phyloP scores from a whole-genome alignment of 2,888 invertebrate species.

The Drosophila barbarae region DNA sequence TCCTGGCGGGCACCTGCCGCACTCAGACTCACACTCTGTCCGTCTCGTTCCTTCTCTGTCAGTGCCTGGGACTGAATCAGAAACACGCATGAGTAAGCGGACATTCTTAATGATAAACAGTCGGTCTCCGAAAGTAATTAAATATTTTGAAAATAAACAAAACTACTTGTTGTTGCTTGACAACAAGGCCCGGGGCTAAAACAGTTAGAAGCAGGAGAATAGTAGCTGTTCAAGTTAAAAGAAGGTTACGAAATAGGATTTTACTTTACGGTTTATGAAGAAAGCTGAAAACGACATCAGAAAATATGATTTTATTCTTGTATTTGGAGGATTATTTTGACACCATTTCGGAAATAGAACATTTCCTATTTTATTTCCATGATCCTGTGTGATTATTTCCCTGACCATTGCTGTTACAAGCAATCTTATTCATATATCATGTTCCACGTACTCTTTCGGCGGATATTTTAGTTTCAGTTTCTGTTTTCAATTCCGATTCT shows the following conservation, averaged over 20 bases:
- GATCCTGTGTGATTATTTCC: not conserved
- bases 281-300: too few species aligned
- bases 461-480: slow-evolving; percentile 44
- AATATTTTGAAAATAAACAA: slow-evolving; percentile 68
- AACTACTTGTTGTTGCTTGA: slow-evolving; percentile 64
- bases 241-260: not conserved
- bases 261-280: too few species aligned
- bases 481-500: slow-evolving; percentile 25
- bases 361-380: too few species aligned
- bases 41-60: slow-evolving; percentile 3
- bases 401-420: slow-evolving; percentile 11
- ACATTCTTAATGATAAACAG: slow-evolving; percentile 41
- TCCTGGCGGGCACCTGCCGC: slow-evolving; percentile 49
- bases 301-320: too few species aligned
- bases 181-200: slow-evolving; percentile 9
- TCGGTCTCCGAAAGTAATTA: slow-evolving; percentile 61
- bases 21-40: slow-evolving; percentile 22
- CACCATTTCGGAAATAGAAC: too few species aligned
- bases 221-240: not conserved
- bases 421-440: slow-evolving; percentile 43
- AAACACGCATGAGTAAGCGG: slow-evolving; percentile 41
- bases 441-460: slow-evolving; percentile 45
- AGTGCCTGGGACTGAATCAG: slow-evolving; percentile 24
- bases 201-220: slow-evolving; percentile 12
- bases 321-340: too few species aligned